Evolutionary conservation across 2,797 vertebrate genomes (phyloP).

Genomic region (Manis crassicaudata): DNA sequence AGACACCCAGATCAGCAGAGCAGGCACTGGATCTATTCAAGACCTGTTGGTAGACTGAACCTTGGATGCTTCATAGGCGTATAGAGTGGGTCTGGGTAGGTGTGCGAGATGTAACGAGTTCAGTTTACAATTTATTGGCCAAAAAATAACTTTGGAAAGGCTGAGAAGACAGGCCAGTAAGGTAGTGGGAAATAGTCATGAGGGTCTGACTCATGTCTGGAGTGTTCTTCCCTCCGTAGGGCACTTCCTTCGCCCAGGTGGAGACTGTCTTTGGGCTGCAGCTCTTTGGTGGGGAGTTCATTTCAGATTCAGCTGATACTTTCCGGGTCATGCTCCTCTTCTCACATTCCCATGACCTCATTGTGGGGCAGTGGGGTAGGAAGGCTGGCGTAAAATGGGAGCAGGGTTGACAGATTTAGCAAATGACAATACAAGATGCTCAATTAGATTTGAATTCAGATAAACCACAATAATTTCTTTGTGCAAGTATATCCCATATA

Average conservation of each 20-base stretch:
- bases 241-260: background rate
- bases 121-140: background rate
- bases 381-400: background rate
- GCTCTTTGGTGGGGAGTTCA: background rate
- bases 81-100: background rate
- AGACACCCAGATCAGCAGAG: background rate
- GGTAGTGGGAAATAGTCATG: background rate
- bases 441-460: background rate
- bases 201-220: background rate
- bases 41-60: background rate
- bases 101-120: background rate
- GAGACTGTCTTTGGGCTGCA: background rate
- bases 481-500: background rate
- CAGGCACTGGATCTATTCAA: background rate
- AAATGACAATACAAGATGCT: background rate
- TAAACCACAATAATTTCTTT: background rate
- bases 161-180: background rate
- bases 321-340: background rate
- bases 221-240: background rate
- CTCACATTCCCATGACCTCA: background rate
- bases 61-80: background rate
- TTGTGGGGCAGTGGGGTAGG: accelerated
- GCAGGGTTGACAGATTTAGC: background rate
- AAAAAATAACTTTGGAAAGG: background rate
- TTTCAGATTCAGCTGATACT: background rate